These are phyloP conservation scores for Coccyzus lansbergi DNA, from an alignment of 2,797 vertebrate species.

Conservation along the genomic window DNA sequence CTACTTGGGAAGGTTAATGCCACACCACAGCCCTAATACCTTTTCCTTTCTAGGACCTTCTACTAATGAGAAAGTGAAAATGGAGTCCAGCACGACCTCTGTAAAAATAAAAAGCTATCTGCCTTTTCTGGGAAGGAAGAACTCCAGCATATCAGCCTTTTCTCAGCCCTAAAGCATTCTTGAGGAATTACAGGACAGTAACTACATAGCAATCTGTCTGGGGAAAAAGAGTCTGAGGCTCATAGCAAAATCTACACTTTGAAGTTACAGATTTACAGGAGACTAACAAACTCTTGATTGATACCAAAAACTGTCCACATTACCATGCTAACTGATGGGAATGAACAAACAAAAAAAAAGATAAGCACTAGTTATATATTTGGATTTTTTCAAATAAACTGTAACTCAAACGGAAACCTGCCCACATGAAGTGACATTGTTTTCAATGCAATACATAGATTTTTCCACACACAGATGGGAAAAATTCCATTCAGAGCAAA, in stretches of 20 bases:
- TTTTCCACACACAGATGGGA: slow-evolving; percentile 7
- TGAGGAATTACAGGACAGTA: neutral
- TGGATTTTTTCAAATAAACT: slow-evolving; percentile 1
- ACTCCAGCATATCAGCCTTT: neutral
- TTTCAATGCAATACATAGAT: neutral
- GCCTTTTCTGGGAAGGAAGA: neutral
- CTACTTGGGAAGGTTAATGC: neutral
- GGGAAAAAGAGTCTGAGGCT: neutral
- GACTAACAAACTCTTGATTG: neutral
- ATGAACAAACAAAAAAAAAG: neutral
- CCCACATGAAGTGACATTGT: neutral
- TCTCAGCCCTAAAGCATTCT: neutral
- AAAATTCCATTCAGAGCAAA: slow-evolving; percentile 29
- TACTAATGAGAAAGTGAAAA: neutral
- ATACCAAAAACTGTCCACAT: neutral
- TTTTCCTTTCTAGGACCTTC: neutral
- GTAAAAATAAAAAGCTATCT: neutral
- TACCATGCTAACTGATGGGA: slow-evolving; percentile 20
- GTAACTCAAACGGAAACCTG: slow-evolving; percentile 29
- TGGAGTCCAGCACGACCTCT: neutral
- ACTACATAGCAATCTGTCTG: neutral
- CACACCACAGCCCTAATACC: neutral
- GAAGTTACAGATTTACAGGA: slow-evolving; percentile 30
- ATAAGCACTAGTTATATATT: neutral
- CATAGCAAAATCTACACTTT: neutral